Conservation (phyloP, 2,113 vertebrate species). For the Geococcyx californianus region DNA sequence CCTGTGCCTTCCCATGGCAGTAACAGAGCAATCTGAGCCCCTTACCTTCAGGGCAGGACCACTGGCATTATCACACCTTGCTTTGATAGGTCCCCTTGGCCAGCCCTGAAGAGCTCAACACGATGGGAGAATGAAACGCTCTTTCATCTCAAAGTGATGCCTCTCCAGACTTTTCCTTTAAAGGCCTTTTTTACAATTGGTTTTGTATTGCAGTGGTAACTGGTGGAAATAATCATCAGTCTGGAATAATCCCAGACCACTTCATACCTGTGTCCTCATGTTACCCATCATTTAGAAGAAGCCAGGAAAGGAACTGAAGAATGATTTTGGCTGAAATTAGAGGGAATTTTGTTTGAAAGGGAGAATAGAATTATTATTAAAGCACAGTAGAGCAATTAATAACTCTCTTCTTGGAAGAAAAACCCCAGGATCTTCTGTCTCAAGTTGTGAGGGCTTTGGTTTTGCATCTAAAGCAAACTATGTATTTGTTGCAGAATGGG, state of each 20-base stretch:
- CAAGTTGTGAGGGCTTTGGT: neutral
- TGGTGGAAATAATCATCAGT: neutral
- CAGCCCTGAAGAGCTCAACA: neutral
- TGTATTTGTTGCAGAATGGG: neutral
- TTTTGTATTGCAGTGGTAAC: neutral
- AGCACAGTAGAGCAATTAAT: neutral
- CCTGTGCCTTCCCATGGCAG: neutral
- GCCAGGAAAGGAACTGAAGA: neutral
- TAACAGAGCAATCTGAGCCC: neutral
- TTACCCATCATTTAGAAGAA: neutral
- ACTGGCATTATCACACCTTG: neutral
- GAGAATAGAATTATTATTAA: conserved; percentile 5
- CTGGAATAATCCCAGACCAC: neutral
- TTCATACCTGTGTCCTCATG: neutral
- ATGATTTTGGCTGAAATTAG: neutral
- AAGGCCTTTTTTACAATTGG: neutral
- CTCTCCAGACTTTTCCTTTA: neutral
- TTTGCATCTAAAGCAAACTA: neutral
- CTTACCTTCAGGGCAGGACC: neutral
- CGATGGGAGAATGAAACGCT: neutral
- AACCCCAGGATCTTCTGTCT: neutral
- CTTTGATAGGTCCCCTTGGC: neutral
- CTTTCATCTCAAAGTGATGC: neutral
- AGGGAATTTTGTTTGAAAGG: neutral
- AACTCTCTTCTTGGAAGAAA: neutral